Evolutionary conservation across 2,797 vertebrate genomes (phyloP).

Genomic region (Xyrichtys novacula): DNA sequence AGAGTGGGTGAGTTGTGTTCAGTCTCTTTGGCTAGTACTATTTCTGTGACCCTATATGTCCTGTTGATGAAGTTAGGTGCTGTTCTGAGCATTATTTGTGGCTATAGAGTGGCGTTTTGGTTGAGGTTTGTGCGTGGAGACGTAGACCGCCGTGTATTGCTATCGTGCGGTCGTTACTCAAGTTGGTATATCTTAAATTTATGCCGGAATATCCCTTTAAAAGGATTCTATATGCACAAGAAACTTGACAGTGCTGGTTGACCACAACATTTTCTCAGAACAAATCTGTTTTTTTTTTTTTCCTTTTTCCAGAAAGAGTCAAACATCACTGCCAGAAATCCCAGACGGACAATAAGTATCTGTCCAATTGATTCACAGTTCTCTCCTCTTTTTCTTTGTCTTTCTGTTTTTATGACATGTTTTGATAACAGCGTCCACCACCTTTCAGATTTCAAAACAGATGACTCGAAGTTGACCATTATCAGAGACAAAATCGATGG

Average conservation of each 20-base stretch:
- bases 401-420: constrained; percentile 13
- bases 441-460: constrained; percentile 63
- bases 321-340: constrained; percentile 36
- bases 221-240: constrained; percentile 31
- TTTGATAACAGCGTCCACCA: constrained; percentile 56
- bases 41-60: too few species aligned
- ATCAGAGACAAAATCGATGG: constrained; percentile 69
- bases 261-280: constrained; percentile 15
- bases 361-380: constrained; percentile 44
- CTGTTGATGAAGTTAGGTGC: too few species aligned
- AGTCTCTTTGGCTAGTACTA: too few species aligned
- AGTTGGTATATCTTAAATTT: too few species aligned
- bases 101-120: too few species aligned
- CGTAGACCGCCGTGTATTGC: too few species aligned
- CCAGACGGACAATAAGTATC: constrained; percentile 30
- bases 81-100: too few species aligned
- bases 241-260: constrained; percentile 25
- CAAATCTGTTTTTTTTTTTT: constrained; percentile 50
- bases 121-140: too few species aligned
- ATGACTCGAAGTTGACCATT: constrained; percentile 62
- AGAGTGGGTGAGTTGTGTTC: too few species aligned
- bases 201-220: too few species aligned
- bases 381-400: constrained; percentile 15
- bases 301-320: constrained; percentile 37
- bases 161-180: too few species aligned